phyloP scores from a whole-genome alignment of 1,140 invertebrate genomes.

The Anthonomus grandis region DNA sequence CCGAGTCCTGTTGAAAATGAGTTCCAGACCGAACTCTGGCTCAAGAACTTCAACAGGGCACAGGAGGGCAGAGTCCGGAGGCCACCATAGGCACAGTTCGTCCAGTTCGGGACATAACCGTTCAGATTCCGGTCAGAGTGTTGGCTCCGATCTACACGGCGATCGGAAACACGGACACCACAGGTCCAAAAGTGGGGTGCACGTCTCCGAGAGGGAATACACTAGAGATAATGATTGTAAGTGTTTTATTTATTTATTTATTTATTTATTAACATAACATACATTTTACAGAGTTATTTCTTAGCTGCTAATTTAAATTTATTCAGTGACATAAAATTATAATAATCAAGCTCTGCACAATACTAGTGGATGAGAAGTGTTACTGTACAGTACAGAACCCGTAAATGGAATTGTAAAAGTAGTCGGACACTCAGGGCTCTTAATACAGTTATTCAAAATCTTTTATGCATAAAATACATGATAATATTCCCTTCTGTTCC shows the following conservation, averaged over 20 bases:
- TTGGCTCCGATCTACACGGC: slow-evolving; percentile 37
- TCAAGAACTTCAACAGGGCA: slow-evolving; percentile 37
- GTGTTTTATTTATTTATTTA: slow-evolving; percentile 8
- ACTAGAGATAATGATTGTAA: slow-evolving; percentile 30
- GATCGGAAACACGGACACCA: slow-evolving; percentile 42
- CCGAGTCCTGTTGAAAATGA: slow-evolving; percentile 31
- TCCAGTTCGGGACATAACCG: slow-evolving; percentile 37
- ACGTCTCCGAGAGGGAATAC: slow-evolving; percentile 35
- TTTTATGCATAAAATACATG: too few relatives aligned
- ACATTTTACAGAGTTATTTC: too few relatives aligned
- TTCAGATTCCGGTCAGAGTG: slow-evolving; percentile 45
- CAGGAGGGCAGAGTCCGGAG: slow-evolving; percentile 38
- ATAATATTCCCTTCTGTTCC: too few relatives aligned
- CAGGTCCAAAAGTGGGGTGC: slow-evolving; percentile 43
- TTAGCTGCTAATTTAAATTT: too few relatives aligned
- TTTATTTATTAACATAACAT: too few relatives aligned
- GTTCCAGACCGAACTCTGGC: slow-evolving; percentile 37
- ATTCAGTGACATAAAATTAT: too few relatives aligned
- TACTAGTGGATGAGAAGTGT: too few relatives aligned
- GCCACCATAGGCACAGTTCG: slow-evolving; percentile 41
- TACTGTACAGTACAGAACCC: too few relatives aligned
- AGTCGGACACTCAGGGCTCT: too few relatives aligned
- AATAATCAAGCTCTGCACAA: too few relatives aligned
- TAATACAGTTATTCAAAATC: too few relatives aligned
- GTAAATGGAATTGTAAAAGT: too few relatives aligned